A percentile compares a stretch with the other conserved stretches of the same genome.
Conservation (phyloP, 2,888 invertebrate species). For the Phortica okadai region DNA sequence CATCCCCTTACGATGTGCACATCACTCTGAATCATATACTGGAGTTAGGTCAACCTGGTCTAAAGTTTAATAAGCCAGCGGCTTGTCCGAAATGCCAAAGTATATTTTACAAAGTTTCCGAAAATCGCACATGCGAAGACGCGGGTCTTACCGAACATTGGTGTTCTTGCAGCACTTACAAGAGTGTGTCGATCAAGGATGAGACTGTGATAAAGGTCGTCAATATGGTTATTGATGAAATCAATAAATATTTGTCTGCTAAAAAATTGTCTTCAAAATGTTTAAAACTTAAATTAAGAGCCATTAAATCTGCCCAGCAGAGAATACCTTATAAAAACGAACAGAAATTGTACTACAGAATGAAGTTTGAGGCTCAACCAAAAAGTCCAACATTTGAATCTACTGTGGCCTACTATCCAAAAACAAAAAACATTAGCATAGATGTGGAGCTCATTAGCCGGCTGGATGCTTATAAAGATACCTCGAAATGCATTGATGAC, state of each 20-base stretch:
- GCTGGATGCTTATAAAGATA: constrained; percentile 53
- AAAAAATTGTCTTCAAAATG: constrained; percentile 56
- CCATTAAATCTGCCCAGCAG: constrained; percentile 33
- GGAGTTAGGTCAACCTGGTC: constrained; percentile 76
- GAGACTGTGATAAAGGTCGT: constrained; percentile 20
- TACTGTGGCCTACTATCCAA: constrained; percentile 49
- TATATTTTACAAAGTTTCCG: constrained; percentile 71
- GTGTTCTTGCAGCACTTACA: constrained; percentile 84
- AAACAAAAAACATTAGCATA: constrained; percentile 43
- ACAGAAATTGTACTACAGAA: constrained; percentile 39
- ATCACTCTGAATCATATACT: constrained; percentile 82
- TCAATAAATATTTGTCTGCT: constrained; percentile 55
- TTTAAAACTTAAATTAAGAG: constrained; percentile 45
- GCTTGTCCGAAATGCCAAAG: constrained; percentile 82
- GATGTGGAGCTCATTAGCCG: constrained; percentile 58
- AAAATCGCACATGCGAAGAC: constrained; percentile 82
- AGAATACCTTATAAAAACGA: constrained; percentile 28
- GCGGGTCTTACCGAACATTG: constrained; percentile 83
- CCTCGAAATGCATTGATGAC: constrained; percentile 56
- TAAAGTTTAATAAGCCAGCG: constrained; percentile 66
- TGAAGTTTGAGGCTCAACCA: constrained; percentile 35
- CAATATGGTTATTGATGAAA: constrained; percentile 50
- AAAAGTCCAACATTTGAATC: constrained; percentile 53
- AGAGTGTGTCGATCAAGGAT: constrained; percentile 32
- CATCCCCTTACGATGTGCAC: constrained; percentile 85